Evolutionary conservation across 2,797 vertebrate genomes (phyloP).

Genomic region (Takifugu rubripes): DNA sequence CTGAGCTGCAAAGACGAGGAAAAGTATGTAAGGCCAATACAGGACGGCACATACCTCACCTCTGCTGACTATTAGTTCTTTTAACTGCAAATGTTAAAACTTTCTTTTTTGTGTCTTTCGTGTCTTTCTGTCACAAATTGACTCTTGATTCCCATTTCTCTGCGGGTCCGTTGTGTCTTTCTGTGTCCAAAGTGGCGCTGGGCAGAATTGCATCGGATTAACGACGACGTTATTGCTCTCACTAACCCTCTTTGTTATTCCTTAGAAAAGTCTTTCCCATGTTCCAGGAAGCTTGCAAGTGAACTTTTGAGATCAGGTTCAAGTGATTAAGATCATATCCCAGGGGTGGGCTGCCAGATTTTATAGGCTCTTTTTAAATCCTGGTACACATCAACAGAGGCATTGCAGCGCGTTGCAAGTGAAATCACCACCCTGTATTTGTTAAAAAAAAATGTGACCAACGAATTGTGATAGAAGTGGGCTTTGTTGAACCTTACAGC

Average conservation of each 20-base stretch:
- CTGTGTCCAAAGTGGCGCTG: constrained; percentile 33
- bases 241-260: constrained; percentile 64
- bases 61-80: background rate
- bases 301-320: constrained; percentile 58
- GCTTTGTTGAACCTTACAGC: constrained; percentile 14
- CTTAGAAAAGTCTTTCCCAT: constrained; percentile 50
- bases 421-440: constrained; percentile 6
- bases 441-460: background rate
- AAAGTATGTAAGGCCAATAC: constrained; percentile 11
- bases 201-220: constrained; percentile 55
- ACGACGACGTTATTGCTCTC: constrained; percentile 55
- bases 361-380: constrained; percentile 33
- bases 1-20: constrained; percentile 27
- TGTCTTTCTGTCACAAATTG: constrained; percentile 1
- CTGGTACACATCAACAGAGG: constrained; percentile 4
- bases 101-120: too few species aligned
- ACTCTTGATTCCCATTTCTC: constrained; percentile 5
- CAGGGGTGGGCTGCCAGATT: constrained; percentile 47
- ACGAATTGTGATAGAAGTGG: background rate
- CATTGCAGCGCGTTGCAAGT: background rate
- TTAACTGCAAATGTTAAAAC: background rate
- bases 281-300: constrained; percentile 68
- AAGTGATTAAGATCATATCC: constrained; percentile 65
- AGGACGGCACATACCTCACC: constrained; percentile 3
- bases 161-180: constrained; percentile 17